phyloP scores from a whole-genome alignment of 2,797 vertebrate species.

The Brotogeris chrysoptera region DNA sequence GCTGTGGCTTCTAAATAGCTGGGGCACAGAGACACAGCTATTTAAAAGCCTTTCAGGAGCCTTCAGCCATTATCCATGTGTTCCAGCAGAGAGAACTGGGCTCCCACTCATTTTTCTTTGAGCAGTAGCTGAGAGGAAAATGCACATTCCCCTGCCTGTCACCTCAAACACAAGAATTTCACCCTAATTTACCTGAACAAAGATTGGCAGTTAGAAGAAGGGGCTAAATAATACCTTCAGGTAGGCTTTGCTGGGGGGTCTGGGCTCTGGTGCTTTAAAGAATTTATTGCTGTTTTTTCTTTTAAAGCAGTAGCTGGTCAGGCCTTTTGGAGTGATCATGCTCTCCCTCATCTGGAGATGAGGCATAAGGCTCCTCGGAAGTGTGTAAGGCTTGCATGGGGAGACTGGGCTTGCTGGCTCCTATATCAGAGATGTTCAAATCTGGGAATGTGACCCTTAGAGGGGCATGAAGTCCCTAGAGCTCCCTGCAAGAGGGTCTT shows the following conservation, averaged over 20 bases:
- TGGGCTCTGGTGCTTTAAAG: background rate
- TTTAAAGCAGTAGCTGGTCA: background rate
- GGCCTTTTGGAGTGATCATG: accelerated
- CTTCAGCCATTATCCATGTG: background rate
- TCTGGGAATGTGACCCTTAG: background rate
- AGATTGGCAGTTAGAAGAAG: background rate
- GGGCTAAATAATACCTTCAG: background rate
- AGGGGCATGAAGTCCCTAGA: background rate
- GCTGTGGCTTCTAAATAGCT: background rate
- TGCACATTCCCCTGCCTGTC: background rate
- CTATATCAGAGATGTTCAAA: background rate
- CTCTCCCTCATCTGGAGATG: background rate
- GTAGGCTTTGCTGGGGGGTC: background rate
- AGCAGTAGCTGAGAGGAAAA: background rate
- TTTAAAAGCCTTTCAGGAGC: background rate
- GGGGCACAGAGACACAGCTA: background rate
- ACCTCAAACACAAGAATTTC: background rate
- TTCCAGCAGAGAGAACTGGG: background rate
- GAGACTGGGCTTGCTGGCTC: background rate
- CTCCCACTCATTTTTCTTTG: background rate
- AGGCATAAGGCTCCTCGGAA: background rate
- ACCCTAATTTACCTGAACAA: background rate
- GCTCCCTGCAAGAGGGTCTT: background rate
- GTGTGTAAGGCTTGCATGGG: no score
- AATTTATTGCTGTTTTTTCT: background rate